These are phyloP conservation scores for Byasa hedistus DNA, from an alignment of 2,888 invertebrate species.

Conservation along the genomic window DNA sequence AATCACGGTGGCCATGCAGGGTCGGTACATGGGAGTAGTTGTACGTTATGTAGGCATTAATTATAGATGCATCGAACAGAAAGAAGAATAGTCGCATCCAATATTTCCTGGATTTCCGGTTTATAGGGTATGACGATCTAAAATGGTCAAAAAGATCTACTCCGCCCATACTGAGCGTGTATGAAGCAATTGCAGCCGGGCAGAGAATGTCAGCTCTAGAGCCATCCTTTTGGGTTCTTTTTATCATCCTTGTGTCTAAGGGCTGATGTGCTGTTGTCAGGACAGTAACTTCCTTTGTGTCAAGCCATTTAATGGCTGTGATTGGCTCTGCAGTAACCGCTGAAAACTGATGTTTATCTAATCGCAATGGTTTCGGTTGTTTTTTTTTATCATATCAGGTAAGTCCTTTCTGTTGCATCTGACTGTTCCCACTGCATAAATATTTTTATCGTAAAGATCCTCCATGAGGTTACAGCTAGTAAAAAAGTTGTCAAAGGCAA, in stretches of 20 bases:
- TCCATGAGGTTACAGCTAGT: conserved; percentile 38
- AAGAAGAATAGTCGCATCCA: conserved; percentile 46
- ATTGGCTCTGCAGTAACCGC: conserved; percentile 40
- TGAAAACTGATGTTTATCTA: conserved; percentile 41
- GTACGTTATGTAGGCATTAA: conserved; percentile 38
- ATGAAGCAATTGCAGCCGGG: conserved; percentile 43
- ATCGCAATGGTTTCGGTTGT: conserved; percentile 36
- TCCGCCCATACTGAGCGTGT: conserved; percentile 45
- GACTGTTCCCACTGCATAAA: conserved; percentile 42
- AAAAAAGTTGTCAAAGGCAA: conserved; percentile 47
- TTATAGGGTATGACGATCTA: conserved; percentile 24
- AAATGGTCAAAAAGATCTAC: conserved; percentile 48
- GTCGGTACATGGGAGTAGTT: conserved; percentile 29
- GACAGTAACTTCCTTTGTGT: conserved; percentile 38
- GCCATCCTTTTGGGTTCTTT: conserved; percentile 47
- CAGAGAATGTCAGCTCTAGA: conserved; percentile 40
- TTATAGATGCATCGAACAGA: conserved; percentile 38
- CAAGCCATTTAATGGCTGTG: conserved; percentile 35
- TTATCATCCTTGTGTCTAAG: conserved; percentile 35
- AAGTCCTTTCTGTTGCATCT: conserved; percentile 39
- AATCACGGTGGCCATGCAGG: conserved; percentile 33
- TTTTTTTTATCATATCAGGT: conserved; percentile 37
- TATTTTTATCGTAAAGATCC: conserved; percentile 35
- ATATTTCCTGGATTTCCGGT: conserved; percentile 43
- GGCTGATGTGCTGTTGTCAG: conserved; percentile 41